Evolutionary conservation across 2,113 vertebrate species (phyloP), one percentile per base, ranked within the genome.

Genomic region (Gracilinanus agilis): DNA sequence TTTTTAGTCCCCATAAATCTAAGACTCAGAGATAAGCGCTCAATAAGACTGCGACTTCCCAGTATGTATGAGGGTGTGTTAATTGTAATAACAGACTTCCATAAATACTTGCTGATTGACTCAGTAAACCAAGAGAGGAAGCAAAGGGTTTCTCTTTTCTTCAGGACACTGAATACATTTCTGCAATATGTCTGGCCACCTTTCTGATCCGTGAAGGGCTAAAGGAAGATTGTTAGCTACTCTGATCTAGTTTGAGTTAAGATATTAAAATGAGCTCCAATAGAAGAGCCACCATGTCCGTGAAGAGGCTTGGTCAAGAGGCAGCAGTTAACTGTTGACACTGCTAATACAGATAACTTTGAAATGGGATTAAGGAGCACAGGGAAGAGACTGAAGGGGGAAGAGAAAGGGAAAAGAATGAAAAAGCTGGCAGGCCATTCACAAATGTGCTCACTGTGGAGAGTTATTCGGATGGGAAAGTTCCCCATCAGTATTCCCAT

Each of bases 261-360:
- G 93, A 53, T 88, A 40, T 95, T 96, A 94, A 92, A 94, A 92
- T 54, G 53, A 91, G 4, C 93, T 94, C 88, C 53, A 89, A 9
- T 12, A 88, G 13, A 95, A 55, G 19, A 88, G 54, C 34, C 40
- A 34, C 92, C 88, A 93, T 56, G 88, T 89, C 23, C 19, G 13
- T 94, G 23, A 92, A 58, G 9, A 90, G 92, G 5, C 25, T 92
- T 94, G 55, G 54, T 83, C 56, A 89, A 89, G 94, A 93, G 91
- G 40, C 75, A 34, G 44, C 2, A 54, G 55, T 92, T 88, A n/a
- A 95, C 49, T 95, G 88, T 93, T 94, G 3, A 90, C 93, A 90
- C 53, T 54, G 7, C 55, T 92, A 92, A 3, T 61, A 67, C 44
- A 61, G 94, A 95, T 92, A 53, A 10, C 11, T 58, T 94, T 44